A percentile compares a stretch with the other conserved stretches of the same genome.
Evolutionary conservation across 2,888 invertebrate genomes (phyloP).

Genomic region (Darwinula stevensoni): DNA sequence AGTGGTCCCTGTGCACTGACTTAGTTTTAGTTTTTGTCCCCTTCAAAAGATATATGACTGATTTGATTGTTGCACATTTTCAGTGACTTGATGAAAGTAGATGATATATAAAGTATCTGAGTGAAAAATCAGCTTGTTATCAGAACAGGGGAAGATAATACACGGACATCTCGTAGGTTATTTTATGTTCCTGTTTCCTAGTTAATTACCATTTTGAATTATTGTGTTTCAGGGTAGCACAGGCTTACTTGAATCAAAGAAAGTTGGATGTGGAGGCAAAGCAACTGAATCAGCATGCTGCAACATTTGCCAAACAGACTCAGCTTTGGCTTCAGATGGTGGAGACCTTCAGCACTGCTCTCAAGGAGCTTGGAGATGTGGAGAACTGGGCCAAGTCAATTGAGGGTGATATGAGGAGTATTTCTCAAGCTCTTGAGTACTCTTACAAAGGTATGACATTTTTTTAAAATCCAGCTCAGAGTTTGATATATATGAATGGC

Average conservation of each 20-base stretch:
- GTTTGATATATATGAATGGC: too few species aligned
- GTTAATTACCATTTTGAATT: background rate
- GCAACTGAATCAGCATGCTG: slow-evolving; percentile 68
- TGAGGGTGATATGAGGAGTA: slow-evolving; percentile 75
- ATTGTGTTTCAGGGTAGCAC: slow-evolving; percentile 41
- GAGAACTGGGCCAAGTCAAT: slow-evolving; percentile 96
- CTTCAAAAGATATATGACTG: too few species aligned
- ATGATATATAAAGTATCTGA: too few species aligned
- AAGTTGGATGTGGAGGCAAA: slow-evolving; percentile 91
- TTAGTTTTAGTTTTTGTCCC: too few species aligned
- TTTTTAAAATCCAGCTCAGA: too few species aligned
- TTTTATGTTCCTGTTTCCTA: background rate
- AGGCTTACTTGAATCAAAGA: slow-evolving; percentile 93
- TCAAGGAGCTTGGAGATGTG: slow-evolving; percentile 92
- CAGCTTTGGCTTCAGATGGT: slow-evolving; percentile 23
- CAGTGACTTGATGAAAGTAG: too few species aligned
- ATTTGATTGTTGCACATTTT: too few species aligned
- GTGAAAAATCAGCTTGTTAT: too few species aligned
- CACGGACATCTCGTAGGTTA: background rate
- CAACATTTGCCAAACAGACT: slow-evolving; percentile 83
- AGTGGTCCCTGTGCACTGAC: too few species aligned
- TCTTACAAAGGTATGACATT: slow-evolving; percentile 39
- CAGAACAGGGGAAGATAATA: too few species aligned
- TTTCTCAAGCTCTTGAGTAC: slow-evolving; percentile 68
- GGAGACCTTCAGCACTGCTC: slow-evolving; percentile 52